Base-by-base conservation (phyloP, 2,888 invertebrate genomes). In the Stenoptilia bipunctidactyla region DNA sequence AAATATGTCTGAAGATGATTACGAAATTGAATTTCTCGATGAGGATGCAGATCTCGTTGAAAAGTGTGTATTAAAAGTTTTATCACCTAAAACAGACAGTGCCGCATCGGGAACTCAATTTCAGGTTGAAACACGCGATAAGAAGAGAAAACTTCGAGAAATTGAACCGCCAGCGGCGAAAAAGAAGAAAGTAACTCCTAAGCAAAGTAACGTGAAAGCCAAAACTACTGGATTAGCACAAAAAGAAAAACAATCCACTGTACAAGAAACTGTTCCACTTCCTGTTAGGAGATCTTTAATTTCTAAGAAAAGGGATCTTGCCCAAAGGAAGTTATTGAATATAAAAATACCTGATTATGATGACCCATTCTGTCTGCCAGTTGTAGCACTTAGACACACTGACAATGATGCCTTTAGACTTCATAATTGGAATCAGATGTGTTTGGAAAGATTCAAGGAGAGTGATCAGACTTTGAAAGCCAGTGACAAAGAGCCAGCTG, bases 21-120 rank as follows among this genome's bases (percentile, higher is more conserved):
- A 60, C 34, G 77, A 76, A 46, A 77, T 83, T 42, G 83, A 83
- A 56, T 83, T 65, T 50, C 55, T 83, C n/a, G 83, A 83, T 43
- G 83, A 83, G 51, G 82, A 83, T 38, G 82, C 69, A 2, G 80
- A 80, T 12, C 64, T 82, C 1, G 73, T 83, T 2, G 72, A 76
- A 44, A 73, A 76, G 49, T 82, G 69, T 44, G 70, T 82, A 0
- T 67, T 69, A 47, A 45, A 45, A n/a, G 36, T 30, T 35, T n/a
- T 34, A 10, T 10, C 36, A 13, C 15, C 36, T 2, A 20, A 37
- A 9, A 37, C 39, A 0, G 33, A 39, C 27, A 41, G 42, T 13
- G 20, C 35, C 40, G 8, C 48, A 14, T 41, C 48, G 30, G 42
- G 41, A 13, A 44, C 45, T 27, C 40, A 38, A 36, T 61, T 8